Base-by-base conservation (phyloP, 53 echinoderm and acorn worm genomes). In the Paracentrotus lividus region DNA sequence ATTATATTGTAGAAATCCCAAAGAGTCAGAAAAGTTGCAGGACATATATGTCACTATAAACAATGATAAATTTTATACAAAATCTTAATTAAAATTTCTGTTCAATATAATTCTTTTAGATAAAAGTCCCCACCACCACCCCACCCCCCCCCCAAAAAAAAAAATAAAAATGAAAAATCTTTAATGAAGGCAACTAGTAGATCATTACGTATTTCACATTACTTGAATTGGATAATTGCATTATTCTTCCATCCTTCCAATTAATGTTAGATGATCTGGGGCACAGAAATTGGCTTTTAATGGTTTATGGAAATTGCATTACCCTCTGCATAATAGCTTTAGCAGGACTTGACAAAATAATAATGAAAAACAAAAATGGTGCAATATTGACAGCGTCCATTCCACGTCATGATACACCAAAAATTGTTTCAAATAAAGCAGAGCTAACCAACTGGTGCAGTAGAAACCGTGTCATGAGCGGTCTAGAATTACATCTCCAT, bases 401-500 rank as follows among this genome's bases (percentile, higher is more conserved):
- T 85, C 27, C 26, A 26, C 64, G 65, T 57, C 44, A 24, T 55
- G 33, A 87, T 57, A 87, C 34, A 54, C 89, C 43, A 61, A 64
- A 90, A 90, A 90, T 69, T 90, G 75, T 90, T 69, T 47, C 49
- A 68, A n/a, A 69, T 75, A 51, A 49, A 72, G 90, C 66, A 57
- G 90, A 61, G 42, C 45, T 90, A 42, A 40, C 27, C 90, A n/a
- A 52, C 75, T n/a, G 36, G 69, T 16, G 13, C 14, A 67, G 64
- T 8, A 65, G 18, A 90, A 90, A 90, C n/a, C 42, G 67, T 90
- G 43, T 90, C 66, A 32, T 90, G 65, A 44, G 90, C 42, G 66
- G 64, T 90, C 51, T 42, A 72, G 40, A 52, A 90, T 90, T 90
- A 75, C 91, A 49, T 49, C 91, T 90, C 91, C 51, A 90, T 90